These are phyloP conservation scores for Montipora sp. DNA, from an alignment of 64 coral and sea anemone species.

Conservation along the genomic window DNA sequence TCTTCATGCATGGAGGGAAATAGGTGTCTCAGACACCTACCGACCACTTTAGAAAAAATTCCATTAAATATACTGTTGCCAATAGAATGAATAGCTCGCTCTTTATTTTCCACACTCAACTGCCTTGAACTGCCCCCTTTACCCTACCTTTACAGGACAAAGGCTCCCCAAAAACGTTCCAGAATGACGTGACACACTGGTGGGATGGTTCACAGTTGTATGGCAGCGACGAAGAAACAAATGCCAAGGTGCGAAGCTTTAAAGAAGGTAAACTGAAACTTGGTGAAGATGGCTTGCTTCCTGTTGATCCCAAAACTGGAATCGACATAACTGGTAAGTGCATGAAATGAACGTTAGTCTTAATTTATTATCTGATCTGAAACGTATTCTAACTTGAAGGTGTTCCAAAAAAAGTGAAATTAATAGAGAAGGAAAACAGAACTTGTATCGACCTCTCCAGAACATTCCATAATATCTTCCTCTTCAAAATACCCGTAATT, in stretches of 20 bases:
- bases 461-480: too few species aligned
- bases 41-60: too few species aligned
- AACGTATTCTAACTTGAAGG: too few species aligned
- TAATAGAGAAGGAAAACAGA: too few species aligned
- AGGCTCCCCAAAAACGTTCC: constrained; percentile 53
- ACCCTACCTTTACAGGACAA: constrained; percentile 16
- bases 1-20: too few species aligned
- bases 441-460: too few species aligned
- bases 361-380: too few species aligned
- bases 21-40: too few species aligned
- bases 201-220: constrained; percentile 92
- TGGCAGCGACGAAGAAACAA: constrained; percentile 67
- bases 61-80: too few species aligned
- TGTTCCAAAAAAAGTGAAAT: too few species aligned
- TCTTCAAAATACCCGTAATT: too few species aligned
- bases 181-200: constrained; percentile 94
- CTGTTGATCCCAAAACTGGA: constrained; percentile 59
- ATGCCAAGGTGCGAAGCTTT: constrained; percentile 63
- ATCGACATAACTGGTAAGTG: constrained; percentile 86
- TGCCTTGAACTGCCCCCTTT: neutral
- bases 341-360: too few species aligned
- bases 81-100: neutral
- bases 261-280: constrained; percentile 76
- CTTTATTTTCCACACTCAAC: neutral
- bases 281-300: constrained; percentile 58